Conservation (phyloP, 2,888 invertebrate genomes). For the Prenolepis imparis region DNA sequence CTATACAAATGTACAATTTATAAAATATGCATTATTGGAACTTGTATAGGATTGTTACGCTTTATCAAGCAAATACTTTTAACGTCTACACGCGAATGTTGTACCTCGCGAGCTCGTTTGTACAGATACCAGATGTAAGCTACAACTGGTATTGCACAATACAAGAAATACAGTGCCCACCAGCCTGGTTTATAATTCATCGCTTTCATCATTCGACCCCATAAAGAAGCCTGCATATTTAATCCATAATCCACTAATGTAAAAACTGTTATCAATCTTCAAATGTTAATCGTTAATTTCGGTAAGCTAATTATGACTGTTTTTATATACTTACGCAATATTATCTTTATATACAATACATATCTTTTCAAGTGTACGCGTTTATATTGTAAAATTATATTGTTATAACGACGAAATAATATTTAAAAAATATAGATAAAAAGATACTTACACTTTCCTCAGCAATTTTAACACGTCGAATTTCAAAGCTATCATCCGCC, state of each 20-base stretch:
- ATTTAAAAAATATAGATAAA: constrained; percentile 15
- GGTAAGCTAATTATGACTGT: not conserved
- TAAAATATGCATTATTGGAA: not conserved
- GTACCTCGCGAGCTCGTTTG: constrained; percentile 90
- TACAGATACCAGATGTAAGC: constrained; percentile 91
- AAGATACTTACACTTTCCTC: constrained; percentile 91
- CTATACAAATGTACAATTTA: not conserved
- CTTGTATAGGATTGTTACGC: not conserved
- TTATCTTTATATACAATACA: not conserved
- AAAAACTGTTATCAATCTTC: constrained; percentile 13
- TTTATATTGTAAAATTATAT: not conserved
- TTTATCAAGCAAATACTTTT: constrained; percentile 39
- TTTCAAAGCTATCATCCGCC: constrained; percentile 93
- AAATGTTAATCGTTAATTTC: not conserved
- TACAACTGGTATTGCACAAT: constrained; percentile 91
- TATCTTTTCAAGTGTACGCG: not conserved
- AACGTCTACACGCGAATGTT: constrained; percentile 32
- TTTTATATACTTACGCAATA: not conserved
- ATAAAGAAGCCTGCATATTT: constrained; percentile 88
- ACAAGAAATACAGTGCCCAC: constrained; percentile 93
- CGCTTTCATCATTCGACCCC: constrained; percentile 91
- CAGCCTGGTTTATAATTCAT: constrained; percentile 93
- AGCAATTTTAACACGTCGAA: constrained; percentile 94
- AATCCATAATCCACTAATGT: constrained; percentile 45
- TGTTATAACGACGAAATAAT: not conserved